A percentile compares a stretch with the other conserved stretches of the same genome.
Conservation (phyloP, 2,797 vertebrate species). For the Trachurus trachurus region DNA sequence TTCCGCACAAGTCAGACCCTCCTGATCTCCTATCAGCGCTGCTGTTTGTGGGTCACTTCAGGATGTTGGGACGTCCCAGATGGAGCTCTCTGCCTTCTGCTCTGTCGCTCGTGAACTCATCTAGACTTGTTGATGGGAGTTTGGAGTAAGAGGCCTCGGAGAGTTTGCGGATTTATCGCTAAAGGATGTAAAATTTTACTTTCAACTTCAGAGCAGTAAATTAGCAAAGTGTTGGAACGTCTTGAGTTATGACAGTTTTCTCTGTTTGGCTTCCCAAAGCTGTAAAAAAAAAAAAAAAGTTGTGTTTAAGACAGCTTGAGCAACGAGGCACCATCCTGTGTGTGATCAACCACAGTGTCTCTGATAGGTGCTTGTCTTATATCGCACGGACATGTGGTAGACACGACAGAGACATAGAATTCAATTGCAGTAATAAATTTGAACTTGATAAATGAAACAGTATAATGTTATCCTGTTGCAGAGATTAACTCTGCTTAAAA, state of each 20-base stretch:
- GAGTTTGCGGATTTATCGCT: not conserved
- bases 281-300: constrained; percentile 29
- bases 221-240: not conserved
- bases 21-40: constrained; percentile 48
- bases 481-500: not conserved
- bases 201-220: not conserved
- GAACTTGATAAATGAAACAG: not conserved
- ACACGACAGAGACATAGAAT: not conserved
- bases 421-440: not conserved
- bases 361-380: not conserved
- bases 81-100: constrained; percentile 6
- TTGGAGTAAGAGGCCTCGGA: not conserved
- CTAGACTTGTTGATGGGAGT: not conserved
- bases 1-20: constrained; percentile 57
- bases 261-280: constrained; percentile 8
- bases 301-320: not conserved
- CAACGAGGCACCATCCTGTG: not conserved
- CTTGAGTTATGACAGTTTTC: constrained; percentile 6
- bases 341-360: not conserved
- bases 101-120: not conserved
- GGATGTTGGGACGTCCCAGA: constrained; percentile 11
- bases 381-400: not conserved
- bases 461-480: not conserved
- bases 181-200: not conserved
- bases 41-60: constrained; percentile 16